Percentiles rank a stretch among this genome's conserved stretches.
phyloP scores from a whole-genome alignment of 2,888 invertebrate genomes.

The Hololepta plana region DNA sequence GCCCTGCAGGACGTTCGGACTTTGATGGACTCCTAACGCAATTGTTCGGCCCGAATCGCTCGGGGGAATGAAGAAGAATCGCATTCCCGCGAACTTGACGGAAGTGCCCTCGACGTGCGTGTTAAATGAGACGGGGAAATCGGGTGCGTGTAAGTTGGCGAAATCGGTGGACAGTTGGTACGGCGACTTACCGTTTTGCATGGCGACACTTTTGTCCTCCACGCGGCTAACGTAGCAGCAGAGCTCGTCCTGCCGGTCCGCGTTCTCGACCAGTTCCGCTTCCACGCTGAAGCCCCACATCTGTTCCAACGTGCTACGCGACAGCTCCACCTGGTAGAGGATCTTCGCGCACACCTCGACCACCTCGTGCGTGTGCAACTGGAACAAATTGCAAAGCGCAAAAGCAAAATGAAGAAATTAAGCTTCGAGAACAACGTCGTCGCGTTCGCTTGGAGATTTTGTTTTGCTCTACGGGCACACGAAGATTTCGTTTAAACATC shows the following conservation, averaged over 20 bases:
- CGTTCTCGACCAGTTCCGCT: slow-evolving; percentile 90
- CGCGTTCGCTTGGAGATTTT: too few relatives aligned
- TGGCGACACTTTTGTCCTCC: slow-evolving; percentile 87
- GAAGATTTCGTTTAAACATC: too few relatives aligned
- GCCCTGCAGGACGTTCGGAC: too few relatives aligned
- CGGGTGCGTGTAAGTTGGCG: too few relatives aligned
- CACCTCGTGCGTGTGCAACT: slow-evolving; percentile 85
- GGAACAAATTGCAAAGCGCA: slow-evolving; percentile 18
- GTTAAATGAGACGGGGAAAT: too few relatives aligned
- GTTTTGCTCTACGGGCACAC: too few relatives aligned
- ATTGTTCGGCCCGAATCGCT: too few relatives aligned
- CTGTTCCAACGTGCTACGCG: slow-evolving; percentile 74
- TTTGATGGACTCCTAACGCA: too few relatives aligned
- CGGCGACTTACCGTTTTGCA: slow-evolving; percentile 73
- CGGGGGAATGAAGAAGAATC: too few relatives aligned
- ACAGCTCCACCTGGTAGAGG: slow-evolving; percentile 88
- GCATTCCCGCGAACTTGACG: too few relatives aligned
- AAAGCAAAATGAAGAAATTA: slow-evolving; percentile 3
- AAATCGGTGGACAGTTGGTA: too few relatives aligned
- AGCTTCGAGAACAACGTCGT: neutral
- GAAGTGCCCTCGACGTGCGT: too few relatives aligned
- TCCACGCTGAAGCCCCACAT: slow-evolving; percentile 98
- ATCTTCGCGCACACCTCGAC: slow-evolving; percentile 95
- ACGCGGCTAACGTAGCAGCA: slow-evolving; percentile 95
- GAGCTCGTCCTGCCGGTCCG: slow-evolving; percentile 88